These are phyloP conservation scores for Eucera pruinosa DNA, from an alignment of 2,888 invertebrate species.

Conservation along the genomic window DNA sequence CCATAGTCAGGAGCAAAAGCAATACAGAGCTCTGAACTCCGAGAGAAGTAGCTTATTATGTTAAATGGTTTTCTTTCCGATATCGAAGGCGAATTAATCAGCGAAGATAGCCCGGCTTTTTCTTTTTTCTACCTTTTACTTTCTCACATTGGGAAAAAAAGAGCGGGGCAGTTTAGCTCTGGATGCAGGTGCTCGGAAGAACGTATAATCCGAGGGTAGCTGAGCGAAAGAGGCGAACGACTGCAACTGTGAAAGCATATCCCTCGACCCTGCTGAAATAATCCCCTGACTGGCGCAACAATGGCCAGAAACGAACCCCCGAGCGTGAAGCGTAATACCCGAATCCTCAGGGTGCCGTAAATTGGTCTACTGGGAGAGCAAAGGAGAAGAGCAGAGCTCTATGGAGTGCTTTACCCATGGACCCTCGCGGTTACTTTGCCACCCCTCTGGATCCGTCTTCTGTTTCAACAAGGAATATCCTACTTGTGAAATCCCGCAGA, in stretches of 20 bases:
- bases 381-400: conserved; percentile 36
- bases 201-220: conserved; percentile 55
- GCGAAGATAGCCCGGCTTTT: conserved; percentile 23
- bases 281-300: conserved; percentile 74
- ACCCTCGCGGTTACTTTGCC: conserved; percentile 66
- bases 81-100: conserved; percentile 48
- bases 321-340: conserved; percentile 69
- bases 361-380: conserved; percentile 78
- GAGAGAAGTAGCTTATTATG: conserved; percentile 44
- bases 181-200: conserved; percentile 58
- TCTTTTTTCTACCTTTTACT: conserved; percentile 17
- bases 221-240: conserved; percentile 47
- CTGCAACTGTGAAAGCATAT: conserved; percentile 58
- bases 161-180: conserved; percentile 35
- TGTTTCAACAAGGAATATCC: conserved; percentile 48
- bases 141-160: conserved; percentile 38
- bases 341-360: conserved; percentile 79
- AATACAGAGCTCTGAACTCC: conserved; percentile 11
- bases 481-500: conserved; percentile 51
- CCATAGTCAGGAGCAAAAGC: conserved; percentile 12
- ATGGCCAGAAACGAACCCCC: conserved; percentile 79
- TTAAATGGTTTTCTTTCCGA: conserved; percentile 48
- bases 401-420: conserved; percentile 51
- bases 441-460: conserved; percentile 67
- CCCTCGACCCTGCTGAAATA: conserved; percentile 69